phyloP scores from a whole-genome alignment of 2,113 vertebrate species.

The Oplegnathus fasciatus region DNA sequence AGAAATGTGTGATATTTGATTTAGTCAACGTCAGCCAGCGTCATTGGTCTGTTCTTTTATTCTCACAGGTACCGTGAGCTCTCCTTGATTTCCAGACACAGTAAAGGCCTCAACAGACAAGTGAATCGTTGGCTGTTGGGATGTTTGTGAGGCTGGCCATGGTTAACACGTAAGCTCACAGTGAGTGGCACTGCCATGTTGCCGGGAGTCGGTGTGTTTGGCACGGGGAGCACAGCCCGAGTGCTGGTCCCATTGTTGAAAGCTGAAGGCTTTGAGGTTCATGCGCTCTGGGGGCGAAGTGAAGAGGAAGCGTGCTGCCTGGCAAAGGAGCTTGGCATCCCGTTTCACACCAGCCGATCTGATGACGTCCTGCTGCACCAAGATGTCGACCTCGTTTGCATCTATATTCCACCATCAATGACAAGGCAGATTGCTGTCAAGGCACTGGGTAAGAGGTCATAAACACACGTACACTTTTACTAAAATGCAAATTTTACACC shows the following conservation, averaged over 20 bases:
- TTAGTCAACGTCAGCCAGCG: background rate
- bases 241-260: constrained; percentile 93
- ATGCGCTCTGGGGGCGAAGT: constrained; percentile 94
- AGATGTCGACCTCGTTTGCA: constrained; percentile 97
- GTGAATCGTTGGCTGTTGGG: constrained; percentile 1
- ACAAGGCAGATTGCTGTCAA: constrained; percentile 97
- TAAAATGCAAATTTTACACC: background rate
- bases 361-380: constrained; percentile 96
- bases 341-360: constrained; percentile 94
- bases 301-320: constrained; percentile 94
- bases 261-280: constrained; percentile 94
- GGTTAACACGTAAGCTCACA: constrained; percentile 52
- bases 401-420: constrained; percentile 95
- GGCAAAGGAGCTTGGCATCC: constrained; percentile 92
- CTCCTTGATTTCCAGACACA: background rate
- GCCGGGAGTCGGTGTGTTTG: constrained; percentile 98
- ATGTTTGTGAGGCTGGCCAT: constrained; percentile 43
- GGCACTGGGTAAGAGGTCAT: constrained; percentile 89
- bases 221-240: constrained; percentile 93
- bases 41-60: constrained; percentile 19
- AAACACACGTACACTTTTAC: constrained; percentile 8
- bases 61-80: constrained; percentile 39
- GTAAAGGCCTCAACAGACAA: constrained; percentile 4
- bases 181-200: constrained; percentile 84
- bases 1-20: background rate